Conservation (phyloP, 2,113 vertebrate genomes). For the Corythornis madagascariensis region DNA sequence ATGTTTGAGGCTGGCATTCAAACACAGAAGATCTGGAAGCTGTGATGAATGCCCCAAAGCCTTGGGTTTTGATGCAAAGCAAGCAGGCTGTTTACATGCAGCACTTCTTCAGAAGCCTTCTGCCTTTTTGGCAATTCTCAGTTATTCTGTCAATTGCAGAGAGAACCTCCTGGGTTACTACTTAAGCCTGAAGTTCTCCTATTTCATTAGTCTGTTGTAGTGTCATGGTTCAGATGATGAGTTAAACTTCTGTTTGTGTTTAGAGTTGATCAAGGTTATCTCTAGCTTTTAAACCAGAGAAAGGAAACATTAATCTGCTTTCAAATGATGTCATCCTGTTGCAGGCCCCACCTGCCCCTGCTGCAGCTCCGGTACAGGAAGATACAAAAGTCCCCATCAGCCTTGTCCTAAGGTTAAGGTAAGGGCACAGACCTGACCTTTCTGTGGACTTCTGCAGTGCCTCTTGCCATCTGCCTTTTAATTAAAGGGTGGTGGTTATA, state of each 20-base stretch:
- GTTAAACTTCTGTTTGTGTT: background rate
- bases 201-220: background rate
- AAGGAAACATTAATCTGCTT: background rate
- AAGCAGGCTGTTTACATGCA: background rate
- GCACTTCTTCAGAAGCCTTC: background rate
- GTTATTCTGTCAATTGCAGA: background rate
- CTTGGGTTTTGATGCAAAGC: background rate
- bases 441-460: background rate
- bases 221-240: background rate
- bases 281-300: background rate
- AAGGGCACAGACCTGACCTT: conserved; percentile 8
- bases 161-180: background rate
- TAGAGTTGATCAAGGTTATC: background rate
- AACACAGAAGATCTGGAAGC: background rate
- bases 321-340: background rate
- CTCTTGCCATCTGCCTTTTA: background rate
- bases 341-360: conserved; percentile 73
- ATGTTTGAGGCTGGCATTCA: background rate
- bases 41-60: background rate
- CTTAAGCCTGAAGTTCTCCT: background rate
- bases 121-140: background rate
- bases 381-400: conserved; percentile 85
- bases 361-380: conserved; percentile 72
- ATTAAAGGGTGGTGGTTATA: background rate
- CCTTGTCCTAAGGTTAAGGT: conserved; percentile 96